These are phyloP conservation scores for Zhengitettix transpicula DNA, from an alignment of 2,888 invertebrate species.

Conservation along the genomic window DNA sequence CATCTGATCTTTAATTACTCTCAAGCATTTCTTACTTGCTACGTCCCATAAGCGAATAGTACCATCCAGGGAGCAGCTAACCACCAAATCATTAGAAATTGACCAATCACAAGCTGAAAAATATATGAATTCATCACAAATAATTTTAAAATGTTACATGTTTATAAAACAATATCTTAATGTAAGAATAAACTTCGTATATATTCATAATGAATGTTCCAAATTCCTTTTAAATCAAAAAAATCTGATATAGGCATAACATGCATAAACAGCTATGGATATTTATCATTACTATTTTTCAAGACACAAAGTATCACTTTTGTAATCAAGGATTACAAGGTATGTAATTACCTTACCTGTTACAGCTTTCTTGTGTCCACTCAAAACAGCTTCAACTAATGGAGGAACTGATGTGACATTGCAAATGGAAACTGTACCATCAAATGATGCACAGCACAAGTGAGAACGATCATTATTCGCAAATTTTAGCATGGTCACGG, in stretches of 20 bases:
- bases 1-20: slow-evolving; percentile 45
- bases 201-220: neutral
- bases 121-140: neutral
- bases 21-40: slow-evolving; percentile 32
- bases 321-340: neutral
- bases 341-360: slow-evolving; percentile 35
- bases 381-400: slow-evolving; percentile 49
- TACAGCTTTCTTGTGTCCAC: slow-evolving; percentile 58
- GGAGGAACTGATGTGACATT: slow-evolving; percentile 57
- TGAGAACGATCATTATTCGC: slow-evolving; percentile 70
- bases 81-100: slow-evolving; percentile 64
- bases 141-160: neutral
- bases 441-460: slow-evolving; percentile 63
- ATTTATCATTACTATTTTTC: neutral
- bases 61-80: slow-evolving; percentile 59
- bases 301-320: no score
- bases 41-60: slow-evolving; percentile 59
- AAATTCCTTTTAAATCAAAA: neutral
- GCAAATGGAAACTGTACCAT: slow-evolving; percentile 65
- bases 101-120: slow-evolving; percentile 65
- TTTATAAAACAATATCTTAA: neutral
- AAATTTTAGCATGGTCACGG: slow-evolving; percentile 64
- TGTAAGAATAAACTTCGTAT: neutral
- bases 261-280: neutral
- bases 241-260: neutral